These are phyloP conservation scores for Orius laevigatus DNA, from an alignment of 1,140 invertebrate species.

Conservation along the genomic window DNA sequence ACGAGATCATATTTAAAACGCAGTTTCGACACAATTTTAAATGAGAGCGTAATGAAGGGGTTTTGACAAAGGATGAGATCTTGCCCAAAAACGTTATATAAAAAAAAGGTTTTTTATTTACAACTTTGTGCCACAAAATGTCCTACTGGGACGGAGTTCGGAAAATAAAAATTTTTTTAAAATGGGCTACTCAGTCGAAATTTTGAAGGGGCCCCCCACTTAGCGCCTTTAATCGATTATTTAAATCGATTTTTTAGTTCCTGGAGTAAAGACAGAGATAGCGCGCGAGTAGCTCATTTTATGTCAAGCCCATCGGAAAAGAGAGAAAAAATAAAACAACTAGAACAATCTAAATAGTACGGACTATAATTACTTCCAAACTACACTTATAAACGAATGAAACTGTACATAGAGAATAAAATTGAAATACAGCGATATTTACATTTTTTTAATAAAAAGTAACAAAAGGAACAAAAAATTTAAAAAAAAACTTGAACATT, in stretches of 20 bases:
- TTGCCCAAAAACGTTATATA: too few species aligned
- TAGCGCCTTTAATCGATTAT: background rate
- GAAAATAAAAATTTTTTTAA: too few species aligned
- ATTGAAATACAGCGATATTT: background rate
- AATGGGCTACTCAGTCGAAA: background rate
- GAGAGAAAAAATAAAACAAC: background rate
- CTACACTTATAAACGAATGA: conserved; percentile 8
- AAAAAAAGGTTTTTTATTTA: too few species aligned
- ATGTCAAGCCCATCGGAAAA: too few species aligned
- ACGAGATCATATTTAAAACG: too few species aligned
- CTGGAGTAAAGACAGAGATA: too few species aligned
- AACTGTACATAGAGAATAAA: conserved; percentile 15
- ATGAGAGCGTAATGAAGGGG: too few species aligned
- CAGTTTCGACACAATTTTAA: too few species aligned
- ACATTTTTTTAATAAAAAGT: conserved; percentile 13
- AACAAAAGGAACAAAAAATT: conserved; percentile 15
- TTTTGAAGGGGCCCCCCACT: background rate
- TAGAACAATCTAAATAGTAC: conserved; percentile 8
- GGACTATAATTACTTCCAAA: conserved; percentile 3
- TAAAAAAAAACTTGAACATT: conserved; percentile 6
- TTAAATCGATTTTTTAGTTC: background rate
- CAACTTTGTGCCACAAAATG: too few species aligned
- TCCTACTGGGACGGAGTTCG: too few species aligned
- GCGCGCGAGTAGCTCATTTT: background rate
- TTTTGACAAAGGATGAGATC: too few species aligned